Evolutionary conservation across 2,888 invertebrate species (phyloP).

Genomic region (Biston betularia): DNA sequence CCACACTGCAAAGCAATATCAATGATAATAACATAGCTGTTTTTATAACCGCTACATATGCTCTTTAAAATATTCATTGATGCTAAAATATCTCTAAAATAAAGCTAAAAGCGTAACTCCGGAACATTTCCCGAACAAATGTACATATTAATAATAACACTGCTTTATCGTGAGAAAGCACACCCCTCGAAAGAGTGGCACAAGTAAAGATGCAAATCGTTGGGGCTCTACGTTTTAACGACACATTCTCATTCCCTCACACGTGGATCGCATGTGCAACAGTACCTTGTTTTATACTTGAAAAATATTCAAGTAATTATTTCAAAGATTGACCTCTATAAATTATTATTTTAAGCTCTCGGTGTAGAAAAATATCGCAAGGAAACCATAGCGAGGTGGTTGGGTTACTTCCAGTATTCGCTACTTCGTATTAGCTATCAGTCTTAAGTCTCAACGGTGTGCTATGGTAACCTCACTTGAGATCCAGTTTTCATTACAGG

Average conservation of each 20-base stretch:
- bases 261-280: conserved; percentile 41
- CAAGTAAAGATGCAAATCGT: conserved; percentile 75
- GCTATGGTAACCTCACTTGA: too few species aligned
- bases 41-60: conserved; percentile 13
- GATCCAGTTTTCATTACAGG: too few species aligned
- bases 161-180: conserved; percentile 66
- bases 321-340: too few species aligned
- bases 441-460: too few species aligned
- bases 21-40: not conserved
- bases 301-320: too few species aligned
- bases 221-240: conserved; percentile 74
- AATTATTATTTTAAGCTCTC: too few species aligned
- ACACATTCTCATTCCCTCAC: conserved; percentile 75
- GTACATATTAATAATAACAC: conserved; percentile 50
- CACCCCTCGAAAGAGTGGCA: conserved; percentile 65
- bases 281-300: conserved; percentile 3
- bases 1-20: too few species aligned
- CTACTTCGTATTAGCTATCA: too few species aligned
- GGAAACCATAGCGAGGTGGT: too few species aligned
- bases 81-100: conserved; percentile 31
- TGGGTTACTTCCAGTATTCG: too few species aligned
- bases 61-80: conserved; percentile 28
- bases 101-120: conserved; percentile 26
- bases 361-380: too few species aligned
- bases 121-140: conserved; percentile 35